These are phyloP conservation scores for Pseudochirops corinnae DNA, from an alignment of 2,797 vertebrate species.

Conservation along the genomic window DNA sequence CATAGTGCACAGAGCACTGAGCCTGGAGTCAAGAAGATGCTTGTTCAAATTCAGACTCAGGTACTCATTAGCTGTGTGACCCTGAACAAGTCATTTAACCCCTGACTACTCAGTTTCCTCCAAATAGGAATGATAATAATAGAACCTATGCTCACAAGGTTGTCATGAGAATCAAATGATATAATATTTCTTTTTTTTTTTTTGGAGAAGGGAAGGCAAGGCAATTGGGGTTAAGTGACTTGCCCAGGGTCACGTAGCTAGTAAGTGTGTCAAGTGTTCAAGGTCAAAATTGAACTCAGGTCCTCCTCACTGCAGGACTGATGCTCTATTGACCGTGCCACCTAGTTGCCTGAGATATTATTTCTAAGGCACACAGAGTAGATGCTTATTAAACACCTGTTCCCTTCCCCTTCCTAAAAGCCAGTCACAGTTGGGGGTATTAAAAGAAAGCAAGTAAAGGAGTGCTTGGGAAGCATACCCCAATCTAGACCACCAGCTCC, in stretches of 20 bases:
- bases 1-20: neutral
- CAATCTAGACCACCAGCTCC: neutral
- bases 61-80: neutral
- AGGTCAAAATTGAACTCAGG: no score
- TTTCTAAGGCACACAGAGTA: neutral
- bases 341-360: no score
- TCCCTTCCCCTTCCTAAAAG: neutral
- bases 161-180: neutral
- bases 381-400: neutral
- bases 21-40: neutral
- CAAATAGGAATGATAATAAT: neutral
- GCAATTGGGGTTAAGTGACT: no score
- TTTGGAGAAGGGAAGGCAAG: no score
- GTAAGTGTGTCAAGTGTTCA: no score
- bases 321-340: no score
- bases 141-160: neutral
- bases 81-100: neutral
- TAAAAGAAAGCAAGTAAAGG: constrained; percentile 16
- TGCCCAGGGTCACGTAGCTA: no score
- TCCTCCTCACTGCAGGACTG: no score
- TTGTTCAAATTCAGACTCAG: neutral
- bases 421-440: neutral
- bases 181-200: neutral
- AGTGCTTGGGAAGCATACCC: neutral
- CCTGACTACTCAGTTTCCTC: neutral